Evolutionary conservation across 2,797 vertebrate species (phyloP).

Genomic region (Sarcoramphus papa): DNA sequence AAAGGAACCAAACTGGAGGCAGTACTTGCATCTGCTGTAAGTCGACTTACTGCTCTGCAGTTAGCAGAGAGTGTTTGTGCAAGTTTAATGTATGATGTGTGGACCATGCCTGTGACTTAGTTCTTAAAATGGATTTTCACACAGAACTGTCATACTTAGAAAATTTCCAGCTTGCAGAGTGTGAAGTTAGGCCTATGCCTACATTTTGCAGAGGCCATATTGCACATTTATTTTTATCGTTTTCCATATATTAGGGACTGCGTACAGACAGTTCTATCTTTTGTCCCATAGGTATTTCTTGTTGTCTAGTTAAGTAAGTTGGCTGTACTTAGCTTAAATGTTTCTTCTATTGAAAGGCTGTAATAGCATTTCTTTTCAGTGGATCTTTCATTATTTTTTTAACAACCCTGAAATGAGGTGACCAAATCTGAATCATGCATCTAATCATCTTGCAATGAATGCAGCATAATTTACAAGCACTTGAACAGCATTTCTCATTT

Average conservation of each 20-base stretch:
- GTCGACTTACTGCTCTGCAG: neutral
- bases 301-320: neutral
- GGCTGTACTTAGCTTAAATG: neutral
- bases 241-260: neutral
- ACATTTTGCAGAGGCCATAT: neutral
- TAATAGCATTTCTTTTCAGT: neutral
- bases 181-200: neutral
- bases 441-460: neutral
- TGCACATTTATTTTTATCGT: neutral
- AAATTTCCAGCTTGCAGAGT: neutral
- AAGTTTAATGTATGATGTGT: neutral
- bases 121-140: conserved; percentile 21
- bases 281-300: neutral
- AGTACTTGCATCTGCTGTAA: neutral
- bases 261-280: neutral
- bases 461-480: neutral
- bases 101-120: neutral
- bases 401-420: neutral
- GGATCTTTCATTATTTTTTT: neutral
- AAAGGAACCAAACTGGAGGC: neutral
- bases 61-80: neutral
- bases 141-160: neutral
- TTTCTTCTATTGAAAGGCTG: neutral
- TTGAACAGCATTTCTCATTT: conserved; percentile 11
- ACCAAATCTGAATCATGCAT: neutral